phyloP scores from a whole-genome alignment of 2,797 vertebrate genomes.

The Anguilla obscura region DNA sequence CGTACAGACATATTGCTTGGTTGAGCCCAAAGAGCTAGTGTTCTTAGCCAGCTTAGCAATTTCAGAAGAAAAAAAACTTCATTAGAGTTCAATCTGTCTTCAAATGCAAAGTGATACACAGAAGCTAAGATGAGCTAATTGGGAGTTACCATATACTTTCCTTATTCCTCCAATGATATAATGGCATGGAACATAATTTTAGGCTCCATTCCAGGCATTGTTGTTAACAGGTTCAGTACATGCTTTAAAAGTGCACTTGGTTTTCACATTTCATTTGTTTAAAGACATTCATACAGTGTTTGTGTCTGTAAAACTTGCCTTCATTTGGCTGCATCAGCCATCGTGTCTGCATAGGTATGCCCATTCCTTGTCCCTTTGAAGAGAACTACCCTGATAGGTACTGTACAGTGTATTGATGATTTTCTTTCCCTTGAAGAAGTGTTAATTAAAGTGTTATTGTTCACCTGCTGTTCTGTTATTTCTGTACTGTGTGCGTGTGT shows the following conservation, averaged over 20 bases:
- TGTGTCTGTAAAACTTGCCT: slow-evolving; percentile 34
- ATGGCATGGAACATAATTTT: not conserved
- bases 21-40: not conserved
- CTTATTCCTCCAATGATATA: not conserved
- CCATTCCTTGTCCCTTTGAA: slow-evolving; percentile 18
- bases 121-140: not conserved
- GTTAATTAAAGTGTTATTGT: slow-evolving; percentile 36
- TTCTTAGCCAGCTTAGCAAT: not conserved
- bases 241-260: not conserved
- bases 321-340: slow-evolving; percentile 50
- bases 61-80: not conserved
- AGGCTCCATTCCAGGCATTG: not conserved
- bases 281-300: not conserved
- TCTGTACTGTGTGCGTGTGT: not conserved
- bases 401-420: slow-evolving; percentile 29
- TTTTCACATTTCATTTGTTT: slow-evolving; percentile 3
- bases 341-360: slow-evolving; percentile 36
- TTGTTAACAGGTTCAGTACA: not conserved
- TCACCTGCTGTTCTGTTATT: slow-evolving; percentile 17
- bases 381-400: slow-evolving; percentile 9
- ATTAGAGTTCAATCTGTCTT: not conserved
- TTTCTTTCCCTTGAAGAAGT: slow-evolving; percentile 13
- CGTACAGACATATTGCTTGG: not conserved
- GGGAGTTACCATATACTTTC: not conserved
- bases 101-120: not conserved